Conservation (phyloP, 2,888 invertebrate species). For the Macaria notata region DNA sequence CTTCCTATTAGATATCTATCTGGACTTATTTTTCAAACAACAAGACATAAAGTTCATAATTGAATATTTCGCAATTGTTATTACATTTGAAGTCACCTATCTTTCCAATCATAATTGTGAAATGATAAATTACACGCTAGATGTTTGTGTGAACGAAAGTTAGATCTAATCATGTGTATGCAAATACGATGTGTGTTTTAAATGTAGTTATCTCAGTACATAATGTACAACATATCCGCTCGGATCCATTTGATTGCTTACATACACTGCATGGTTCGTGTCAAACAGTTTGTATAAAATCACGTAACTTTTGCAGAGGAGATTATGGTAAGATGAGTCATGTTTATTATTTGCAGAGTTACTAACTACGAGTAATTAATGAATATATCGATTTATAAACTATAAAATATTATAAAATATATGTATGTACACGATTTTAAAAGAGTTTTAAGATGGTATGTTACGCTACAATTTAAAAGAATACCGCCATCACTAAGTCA, state of each 20-base stretch:
- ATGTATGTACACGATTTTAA: too few species aligned
- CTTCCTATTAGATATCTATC: conserved; percentile 28
- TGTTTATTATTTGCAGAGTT: too few species aligned
- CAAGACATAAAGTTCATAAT: conserved; percentile 24
- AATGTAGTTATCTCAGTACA: conserved; percentile 8
- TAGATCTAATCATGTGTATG: conserved; percentile 36
- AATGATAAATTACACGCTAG: conserved; percentile 31
- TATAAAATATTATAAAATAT: too few species aligned
- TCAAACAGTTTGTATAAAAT: not conserved
- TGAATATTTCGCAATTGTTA: conserved; percentile 32
- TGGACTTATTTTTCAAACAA: conserved; percentile 25
- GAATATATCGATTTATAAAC: too few species aligned
- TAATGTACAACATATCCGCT: conserved; percentile 16
- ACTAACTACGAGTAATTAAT: too few species aligned
- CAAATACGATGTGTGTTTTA: conserved; percentile 28
- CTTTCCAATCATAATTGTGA: conserved; percentile 34
- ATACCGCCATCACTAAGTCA: too few species aligned
- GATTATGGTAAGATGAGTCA: too few species aligned
- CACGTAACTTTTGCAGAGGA: conserved; percentile 1
- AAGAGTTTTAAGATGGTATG: too few species aligned
- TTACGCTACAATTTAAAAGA: too few species aligned
- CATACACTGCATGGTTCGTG: conserved; percentile 2
- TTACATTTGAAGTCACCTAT: conserved; percentile 23
- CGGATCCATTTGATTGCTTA: conserved; percentile 6
- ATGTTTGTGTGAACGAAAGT: conserved; percentile 25